These are phyloP conservation scores for Dilophus febrilis DNA, from an alignment of 2,888 invertebrate genomes.

Conservation along the genomic window DNA sequence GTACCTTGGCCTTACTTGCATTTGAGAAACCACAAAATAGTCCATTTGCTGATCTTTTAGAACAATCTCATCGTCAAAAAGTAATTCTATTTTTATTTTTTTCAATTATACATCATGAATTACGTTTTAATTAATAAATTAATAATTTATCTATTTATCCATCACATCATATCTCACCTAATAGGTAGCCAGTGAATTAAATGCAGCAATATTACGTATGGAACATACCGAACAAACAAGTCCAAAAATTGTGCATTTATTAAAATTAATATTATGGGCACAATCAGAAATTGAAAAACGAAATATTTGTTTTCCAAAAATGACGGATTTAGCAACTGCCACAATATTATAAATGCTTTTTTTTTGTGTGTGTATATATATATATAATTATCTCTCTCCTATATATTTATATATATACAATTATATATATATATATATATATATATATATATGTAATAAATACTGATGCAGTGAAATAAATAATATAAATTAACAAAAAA, in stretches of 20 bases:
- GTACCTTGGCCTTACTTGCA: conserved; percentile 85
- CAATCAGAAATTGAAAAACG: conserved; percentile 89
- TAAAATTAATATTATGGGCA: conserved; percentile 90
- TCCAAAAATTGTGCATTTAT: conserved; percentile 76
- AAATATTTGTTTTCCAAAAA: conserved; percentile 87
- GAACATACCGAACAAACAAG: conserved; percentile 83
- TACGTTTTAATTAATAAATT: neutral
- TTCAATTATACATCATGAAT: no score
- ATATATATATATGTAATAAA: no score
- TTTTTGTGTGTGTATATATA: no score
- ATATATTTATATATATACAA: no score
- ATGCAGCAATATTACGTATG: conserved; percentile 90
- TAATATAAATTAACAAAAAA: no score
- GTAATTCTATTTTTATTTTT: conserved; percentile 32
- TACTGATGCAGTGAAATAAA: no score
- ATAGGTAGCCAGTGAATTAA: conserved; percentile 92
- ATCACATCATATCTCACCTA: conserved; percentile 4
- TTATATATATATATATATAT: no score
- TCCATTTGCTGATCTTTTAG: conserved; percentile 86
- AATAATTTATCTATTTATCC: neutral
- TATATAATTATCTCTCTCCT: no score
- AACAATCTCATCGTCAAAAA: conserved; percentile 88
- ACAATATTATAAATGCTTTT: neutral
- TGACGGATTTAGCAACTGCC: conserved; percentile 79
- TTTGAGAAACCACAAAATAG: conserved; percentile 92